phyloP scores from a whole-genome alignment of 2,797 vertebrate species.

The Centropyge bicolor region DNA sequence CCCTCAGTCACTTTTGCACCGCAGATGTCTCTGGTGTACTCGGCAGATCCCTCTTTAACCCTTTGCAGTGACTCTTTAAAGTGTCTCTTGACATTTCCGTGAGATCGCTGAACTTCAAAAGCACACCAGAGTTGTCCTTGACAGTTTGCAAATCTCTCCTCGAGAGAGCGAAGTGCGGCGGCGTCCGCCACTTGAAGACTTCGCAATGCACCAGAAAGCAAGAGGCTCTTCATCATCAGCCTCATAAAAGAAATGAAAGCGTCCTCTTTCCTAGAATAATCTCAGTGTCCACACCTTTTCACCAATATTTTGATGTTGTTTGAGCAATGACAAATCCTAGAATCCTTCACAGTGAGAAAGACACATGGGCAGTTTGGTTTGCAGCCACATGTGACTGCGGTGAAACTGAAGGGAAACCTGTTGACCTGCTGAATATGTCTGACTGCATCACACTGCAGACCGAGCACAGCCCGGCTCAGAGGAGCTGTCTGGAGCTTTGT shows the following conservation, averaged over 20 bases:
- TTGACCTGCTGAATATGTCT: background rate
- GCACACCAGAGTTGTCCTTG: conserved; percentile 21
- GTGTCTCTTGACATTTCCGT: conserved; percentile 49
- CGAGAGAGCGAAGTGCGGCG: background rate
- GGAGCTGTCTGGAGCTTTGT: background rate
- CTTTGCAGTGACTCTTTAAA: conserved; percentile 34
- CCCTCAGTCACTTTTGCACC: conserved; percentile 8
- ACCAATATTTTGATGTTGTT: background rate
- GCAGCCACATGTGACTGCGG: background rate
- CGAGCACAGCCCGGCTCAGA: background rate
- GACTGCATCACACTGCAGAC: background rate
- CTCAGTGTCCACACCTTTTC: background rate
- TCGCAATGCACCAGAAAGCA: background rate
- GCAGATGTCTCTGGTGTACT: conserved; percentile 1
- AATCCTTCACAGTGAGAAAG: background rate
- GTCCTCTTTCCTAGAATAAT: background rate
- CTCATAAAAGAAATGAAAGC: background rate
- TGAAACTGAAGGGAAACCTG: background rate
- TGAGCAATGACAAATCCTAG: background rate
- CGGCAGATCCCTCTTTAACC: conserved; percentile 27
- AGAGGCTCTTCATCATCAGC: background rate
- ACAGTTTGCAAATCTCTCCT: conserved; percentile 14
- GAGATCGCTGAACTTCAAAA: conserved; percentile 33
- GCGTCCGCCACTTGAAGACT: conserved; percentile 2
- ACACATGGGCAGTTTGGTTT: background rate